phyloP scores from a whole-genome alignment of 2,888 invertebrate genomes.

The Tetragnatha montana region DNA sequence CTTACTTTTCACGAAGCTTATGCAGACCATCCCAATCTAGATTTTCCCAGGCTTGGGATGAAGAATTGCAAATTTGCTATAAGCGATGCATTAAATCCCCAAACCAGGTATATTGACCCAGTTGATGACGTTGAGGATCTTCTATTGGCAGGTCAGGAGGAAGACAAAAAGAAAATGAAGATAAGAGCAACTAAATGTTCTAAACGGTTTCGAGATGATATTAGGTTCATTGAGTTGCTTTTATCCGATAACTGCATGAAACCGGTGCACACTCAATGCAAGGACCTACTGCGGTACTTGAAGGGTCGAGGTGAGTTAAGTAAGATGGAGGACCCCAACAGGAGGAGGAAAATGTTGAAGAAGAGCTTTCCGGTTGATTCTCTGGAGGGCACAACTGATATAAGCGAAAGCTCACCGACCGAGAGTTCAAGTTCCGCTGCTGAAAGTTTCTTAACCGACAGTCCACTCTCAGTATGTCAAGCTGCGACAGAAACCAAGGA shows the following conservation, averaged over 20 bases:
- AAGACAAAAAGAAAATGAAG: not conserved
- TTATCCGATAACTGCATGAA: not conserved
- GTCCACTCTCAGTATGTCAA: too few relatives aligned
- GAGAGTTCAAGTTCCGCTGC: too few relatives aligned
- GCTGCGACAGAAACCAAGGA: too few relatives aligned
- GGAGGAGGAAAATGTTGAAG: not conserved
- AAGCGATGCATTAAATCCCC: not conserved
- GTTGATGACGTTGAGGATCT: not conserved
- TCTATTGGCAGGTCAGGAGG: not conserved
- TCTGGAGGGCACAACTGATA: too few relatives aligned
- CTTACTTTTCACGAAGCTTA: constrained; percentile 10
- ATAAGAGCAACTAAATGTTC: not conserved
- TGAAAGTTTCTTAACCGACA: too few relatives aligned
- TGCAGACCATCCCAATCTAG: not conserved
- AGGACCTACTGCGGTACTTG: constrained; percentile 11
- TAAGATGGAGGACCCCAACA: constrained; percentile 4
- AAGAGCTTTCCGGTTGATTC: not conserved
- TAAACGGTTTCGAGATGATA: not conserved
- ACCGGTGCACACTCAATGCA: not conserved
- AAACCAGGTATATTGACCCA: too few relatives aligned
- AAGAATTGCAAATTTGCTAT: constrained; percentile 46
- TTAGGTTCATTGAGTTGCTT: constrained; percentile 7
- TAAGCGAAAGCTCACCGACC: too few relatives aligned
- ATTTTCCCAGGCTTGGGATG: constrained; percentile 22
- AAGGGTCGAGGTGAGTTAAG: constrained; percentile 9